A percentile compares a stretch with the other conserved stretches of the same genome.
Evolutionary conservation across 1,140 invertebrate species (phyloP).

Genomic region (Anastrepha ludens): DNA sequence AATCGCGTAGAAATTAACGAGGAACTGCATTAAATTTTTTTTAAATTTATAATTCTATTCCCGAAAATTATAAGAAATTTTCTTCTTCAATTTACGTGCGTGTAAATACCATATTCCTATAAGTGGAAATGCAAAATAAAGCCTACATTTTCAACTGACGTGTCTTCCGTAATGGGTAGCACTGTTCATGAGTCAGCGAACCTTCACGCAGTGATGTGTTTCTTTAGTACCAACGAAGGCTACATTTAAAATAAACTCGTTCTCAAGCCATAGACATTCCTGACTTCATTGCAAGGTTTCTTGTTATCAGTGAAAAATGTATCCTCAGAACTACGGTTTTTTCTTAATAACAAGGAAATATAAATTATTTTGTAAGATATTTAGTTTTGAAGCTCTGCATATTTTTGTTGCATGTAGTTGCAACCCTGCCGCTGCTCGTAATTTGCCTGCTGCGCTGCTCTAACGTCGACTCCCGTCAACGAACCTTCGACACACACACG

Average conservation of each 20-base stretch:
- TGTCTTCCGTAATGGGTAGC: constrained; percentile 1
- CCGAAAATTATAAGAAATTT: too few species aligned
- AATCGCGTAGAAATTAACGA: too few species aligned
- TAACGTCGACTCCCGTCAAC: constrained; percentile 31
- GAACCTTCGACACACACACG: constrained; percentile 5
- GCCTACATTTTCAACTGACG: not conserved
- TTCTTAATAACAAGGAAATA: too few species aligned
- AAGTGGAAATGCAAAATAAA: not conserved
- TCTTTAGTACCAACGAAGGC: not conserved
- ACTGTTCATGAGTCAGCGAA: constrained; percentile 48
- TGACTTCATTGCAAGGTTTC: too few species aligned
- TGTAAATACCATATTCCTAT: not conserved
- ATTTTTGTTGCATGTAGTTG: not conserved
- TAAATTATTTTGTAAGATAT: not conserved
- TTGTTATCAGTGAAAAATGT: too few species aligned
- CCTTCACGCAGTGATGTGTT: not conserved
- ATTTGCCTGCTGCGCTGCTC: not conserved
- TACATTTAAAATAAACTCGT: not conserved
- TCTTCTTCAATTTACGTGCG: not conserved
- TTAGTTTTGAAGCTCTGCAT: not conserved
- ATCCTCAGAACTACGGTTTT: too few species aligned
- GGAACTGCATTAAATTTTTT: too few species aligned
- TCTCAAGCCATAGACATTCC: too few species aligned
- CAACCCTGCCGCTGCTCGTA: not conserved
- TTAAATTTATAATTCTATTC: too few species aligned